A percentile compares a stretch with the other conserved stretches of the same genome.
These are phyloP conservation scores for Glaucopsyche alexis DNA, from an alignment of 2,888 invertebrate species.

Conservation along the genomic window DNA sequence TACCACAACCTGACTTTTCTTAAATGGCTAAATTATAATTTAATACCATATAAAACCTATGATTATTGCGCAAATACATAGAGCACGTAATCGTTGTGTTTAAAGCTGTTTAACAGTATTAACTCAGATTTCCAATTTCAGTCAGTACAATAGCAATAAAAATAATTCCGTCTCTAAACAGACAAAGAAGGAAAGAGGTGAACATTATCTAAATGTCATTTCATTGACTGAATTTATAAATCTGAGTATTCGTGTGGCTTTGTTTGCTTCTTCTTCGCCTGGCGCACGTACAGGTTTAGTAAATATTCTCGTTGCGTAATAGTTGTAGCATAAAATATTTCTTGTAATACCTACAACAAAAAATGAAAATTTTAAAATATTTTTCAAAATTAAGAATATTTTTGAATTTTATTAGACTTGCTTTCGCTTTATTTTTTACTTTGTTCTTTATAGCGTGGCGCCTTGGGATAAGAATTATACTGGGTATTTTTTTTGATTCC, in stretches of 20 bases:
- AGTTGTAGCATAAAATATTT: background rate
- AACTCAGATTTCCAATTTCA: background rate
- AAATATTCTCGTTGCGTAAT: no score
- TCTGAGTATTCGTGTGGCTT: conserved; percentile 8
- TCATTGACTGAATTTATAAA: background rate
- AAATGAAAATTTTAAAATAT: no score
- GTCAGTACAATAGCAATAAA: background rate
- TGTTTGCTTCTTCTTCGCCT: background rate
- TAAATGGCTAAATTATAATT: background rate
- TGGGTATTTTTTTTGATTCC: no score
- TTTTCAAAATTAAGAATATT: no score
- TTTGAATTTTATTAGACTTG: background rate
- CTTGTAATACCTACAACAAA: no score
- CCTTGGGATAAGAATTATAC: no score
- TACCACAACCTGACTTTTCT: conserved; percentile 8
- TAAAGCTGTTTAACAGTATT: background rate
- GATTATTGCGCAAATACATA: background rate
- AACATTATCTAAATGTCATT: background rate
- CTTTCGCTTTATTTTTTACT: background rate
- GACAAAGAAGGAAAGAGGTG: background rate
- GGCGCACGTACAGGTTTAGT: background rate
- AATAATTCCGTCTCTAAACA: background rate
- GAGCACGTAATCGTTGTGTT: background rate
- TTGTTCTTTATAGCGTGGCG: background rate
- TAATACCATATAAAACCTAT: background rate